Base-by-base conservation (phyloP, 2,113 vertebrate species). In the Brachypteracias leptosomus region DNA sequence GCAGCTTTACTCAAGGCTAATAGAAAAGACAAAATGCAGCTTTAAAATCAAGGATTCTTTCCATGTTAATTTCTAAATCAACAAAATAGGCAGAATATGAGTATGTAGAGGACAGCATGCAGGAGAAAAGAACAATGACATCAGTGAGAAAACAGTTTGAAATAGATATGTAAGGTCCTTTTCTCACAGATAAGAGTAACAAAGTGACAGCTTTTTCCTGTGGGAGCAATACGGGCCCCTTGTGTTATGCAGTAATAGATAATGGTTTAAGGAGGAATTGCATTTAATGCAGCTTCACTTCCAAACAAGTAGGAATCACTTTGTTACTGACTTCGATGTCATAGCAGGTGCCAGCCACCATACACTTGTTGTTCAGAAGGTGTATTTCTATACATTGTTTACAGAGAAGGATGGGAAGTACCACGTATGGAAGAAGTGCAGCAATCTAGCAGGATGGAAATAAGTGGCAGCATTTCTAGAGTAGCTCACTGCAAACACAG, bases 271-370 rank as follows among this genome's bases (percentile, higher is more conserved):
- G 82, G 88, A 92, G 94, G 51, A 95, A 84, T 35, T 92, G 88
- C 61, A 89, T 65, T 90, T 89, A 92, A 84, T 36, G 61, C 79
- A 78, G 83, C 52, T 86, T 81, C 72, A 61, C 72, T 90, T 93
- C 85, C 44, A 38, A 85, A 78, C 55, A 71, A 59, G 35, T 14
- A 71, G 72, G 62, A 83, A 82, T 46, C 49, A 65, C 49, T 85
- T 92, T 2, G 8, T 65, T 84, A 59, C 10, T 81, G 65, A 61
- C 20, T 78, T 86, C 55, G 90, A 89, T 17, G 28, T 40, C 73
- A 29, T 2, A 74, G 88, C 88, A 85, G 63, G 47, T 42, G 33
- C 74, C 82, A 90, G 91, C 74, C 74, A 89, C 67, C 66, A 42
- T 8, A 55, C 42, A 40, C 67, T 54, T 58, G 66, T 19, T 75